Evolutionary conservation across 2,888 invertebrate species (phyloP), one percentile per base, ranked within the genome.

Genomic region (Xylocampa areola): DNA sequence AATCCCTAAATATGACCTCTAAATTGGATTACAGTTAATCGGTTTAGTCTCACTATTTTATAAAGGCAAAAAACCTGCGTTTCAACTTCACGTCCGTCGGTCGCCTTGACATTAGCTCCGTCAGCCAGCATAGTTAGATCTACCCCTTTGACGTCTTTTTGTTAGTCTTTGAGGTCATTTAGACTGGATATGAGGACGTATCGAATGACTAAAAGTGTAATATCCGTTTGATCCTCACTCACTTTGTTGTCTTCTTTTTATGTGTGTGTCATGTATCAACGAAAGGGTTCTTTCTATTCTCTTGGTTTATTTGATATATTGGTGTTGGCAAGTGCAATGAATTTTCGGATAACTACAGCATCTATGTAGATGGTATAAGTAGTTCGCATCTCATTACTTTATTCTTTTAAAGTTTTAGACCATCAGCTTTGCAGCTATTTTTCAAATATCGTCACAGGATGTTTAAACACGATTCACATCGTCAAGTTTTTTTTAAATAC

Each of bases 181-280:
- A 8, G n/a, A 33, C 21, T 58, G 52, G 67, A 7, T 16, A 25
- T 19, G 49, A 57, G 37, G 55, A 61, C 43, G 68, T 73, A 60
- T 77, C 64, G 65, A 69, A 73, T 81, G 67, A 73, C 77, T 66
- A 55, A 64, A 61, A 68, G 72, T 71, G 71, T 73, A 62, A 79
- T 74, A 75, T 78, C 78, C 74, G 70, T 74, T 81, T 78, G 69
- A 79, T 78, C 75, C 72, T 50, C 51, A n/a, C n/a, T n/a, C 72
- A 79, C 76, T 79, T 82, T 60, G 68, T 73, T 73, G 80, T 74
- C 69, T 80, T 84, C 80, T 43, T 48, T 66, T 52, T 49, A 47
- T 45, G 43, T 49, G 13, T 60, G 36, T 52, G 39, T 62, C 44
- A 53, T 37, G 53, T 59, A 44, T 48, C 58, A 51, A 27, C 39